A percentile compares a stretch with the other conserved stretches of the same genome.
phyloP scores from a whole-genome alignment of 2,888 invertebrate genomes.

The Perizoma affinitatum region DNA sequence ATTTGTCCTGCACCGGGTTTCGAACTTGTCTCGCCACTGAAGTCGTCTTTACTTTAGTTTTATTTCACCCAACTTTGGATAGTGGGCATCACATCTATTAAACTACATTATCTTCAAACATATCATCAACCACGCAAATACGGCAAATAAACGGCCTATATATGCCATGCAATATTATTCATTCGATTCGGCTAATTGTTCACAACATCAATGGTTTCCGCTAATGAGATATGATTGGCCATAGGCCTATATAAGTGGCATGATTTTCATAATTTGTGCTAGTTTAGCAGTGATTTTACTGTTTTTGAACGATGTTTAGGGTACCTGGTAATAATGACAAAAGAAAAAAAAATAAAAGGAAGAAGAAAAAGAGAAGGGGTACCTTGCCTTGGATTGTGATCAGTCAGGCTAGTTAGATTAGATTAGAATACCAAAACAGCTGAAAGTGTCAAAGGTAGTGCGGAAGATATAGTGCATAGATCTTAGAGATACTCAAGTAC shows the following conservation, averaged over 20 bases:
- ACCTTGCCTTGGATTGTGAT: no score
- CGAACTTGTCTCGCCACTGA: no score
- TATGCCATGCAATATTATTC: conserved; percentile 25
- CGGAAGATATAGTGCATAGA: no score
- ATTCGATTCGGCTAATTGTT: conserved; percentile 20
- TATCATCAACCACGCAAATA: conserved; percentile 12
- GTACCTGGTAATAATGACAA: background rate
- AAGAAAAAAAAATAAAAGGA: no score
- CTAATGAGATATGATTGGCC: conserved; percentile 24
- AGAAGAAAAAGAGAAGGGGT: no score
- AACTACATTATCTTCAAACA: conserved; percentile 19
- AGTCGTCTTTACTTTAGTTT: no score
- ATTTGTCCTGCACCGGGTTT: no score
- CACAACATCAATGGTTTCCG: conserved; percentile 9
- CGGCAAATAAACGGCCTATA: conserved; percentile 20
- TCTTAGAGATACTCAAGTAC: no score
- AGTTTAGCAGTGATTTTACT: background rate
- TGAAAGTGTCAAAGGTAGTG: no score
- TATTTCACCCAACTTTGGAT: no score
- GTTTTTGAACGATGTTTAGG: background rate
- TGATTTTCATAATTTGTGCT: conserved; percentile 6
- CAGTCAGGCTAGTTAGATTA: no score
- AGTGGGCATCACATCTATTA: background rate
- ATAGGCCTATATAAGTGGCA: conserved; percentile 5
- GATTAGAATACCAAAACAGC: no score